Conservation (phyloP, 2,888 invertebrate species). For the Chamaedrilus cognettii region DNA sequence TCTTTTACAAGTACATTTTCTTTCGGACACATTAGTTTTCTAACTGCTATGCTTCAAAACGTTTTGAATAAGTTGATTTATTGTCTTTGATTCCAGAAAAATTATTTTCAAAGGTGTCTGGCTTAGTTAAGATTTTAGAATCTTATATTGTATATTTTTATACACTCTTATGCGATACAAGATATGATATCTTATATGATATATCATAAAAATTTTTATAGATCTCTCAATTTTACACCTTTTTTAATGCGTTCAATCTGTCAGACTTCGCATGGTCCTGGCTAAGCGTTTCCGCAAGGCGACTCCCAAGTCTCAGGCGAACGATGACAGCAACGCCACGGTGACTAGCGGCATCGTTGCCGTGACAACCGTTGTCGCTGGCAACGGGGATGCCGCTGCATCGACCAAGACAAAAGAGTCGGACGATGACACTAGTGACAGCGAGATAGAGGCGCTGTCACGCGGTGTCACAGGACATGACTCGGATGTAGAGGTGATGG, state of each 20-base stretch:
- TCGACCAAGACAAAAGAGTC: slow-evolving; percentile 74
- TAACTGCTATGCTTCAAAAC: too few species aligned
- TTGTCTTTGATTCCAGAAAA: too few species aligned
- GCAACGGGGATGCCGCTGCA: slow-evolving; percentile 12
- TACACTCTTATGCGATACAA: too few species aligned
- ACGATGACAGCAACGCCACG: slow-evolving; percentile 31
- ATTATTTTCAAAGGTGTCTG: too few species aligned
- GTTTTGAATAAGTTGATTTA: too few species aligned
- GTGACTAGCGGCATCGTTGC: slow-evolving; percentile 11
- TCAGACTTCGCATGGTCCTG: slow-evolving; percentile 31
- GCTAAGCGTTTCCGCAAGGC: slow-evolving; percentile 29
- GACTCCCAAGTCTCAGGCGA: slow-evolving; percentile 11
- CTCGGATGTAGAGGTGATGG: slow-evolving; percentile 53
- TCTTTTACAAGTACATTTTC: too few species aligned
- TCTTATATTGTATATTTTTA: too few species aligned
- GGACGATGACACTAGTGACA: slow-evolving; percentile 62
- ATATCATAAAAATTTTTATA: too few species aligned
- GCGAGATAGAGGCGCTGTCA: slow-evolving; percentile 41
- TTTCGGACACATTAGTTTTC: too few species aligned
- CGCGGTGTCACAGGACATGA: slow-evolving; percentile 68
- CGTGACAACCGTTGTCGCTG: background rate
- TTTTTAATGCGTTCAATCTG: background rate
- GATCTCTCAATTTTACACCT: too few species aligned
- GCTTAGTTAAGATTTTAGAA: too few species aligned
- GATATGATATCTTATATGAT: too few species aligned